Percentiles rank a stretch among this genome's conserved stretches.
phyloP scores from a whole-genome alignment of 1,140 invertebrate species.

The Brachionus sp. region DNA sequence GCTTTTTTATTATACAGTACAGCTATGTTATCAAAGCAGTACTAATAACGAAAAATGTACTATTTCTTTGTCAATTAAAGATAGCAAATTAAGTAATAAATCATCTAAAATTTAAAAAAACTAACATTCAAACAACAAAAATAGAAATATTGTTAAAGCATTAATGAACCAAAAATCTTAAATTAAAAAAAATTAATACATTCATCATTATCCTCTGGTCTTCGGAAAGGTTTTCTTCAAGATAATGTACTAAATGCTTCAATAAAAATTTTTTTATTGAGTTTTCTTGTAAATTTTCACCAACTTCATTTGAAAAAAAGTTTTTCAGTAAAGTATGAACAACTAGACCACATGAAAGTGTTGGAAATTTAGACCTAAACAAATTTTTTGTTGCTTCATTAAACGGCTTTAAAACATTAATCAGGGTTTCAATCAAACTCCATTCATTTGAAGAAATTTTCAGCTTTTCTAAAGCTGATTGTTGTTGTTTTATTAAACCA shows the following conservation, averaged over 20 bases:
- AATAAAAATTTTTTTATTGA: neutral
- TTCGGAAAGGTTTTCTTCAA: neutral
- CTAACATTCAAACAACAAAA: neutral
- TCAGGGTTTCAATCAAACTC: neutral
- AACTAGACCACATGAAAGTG: neutral
- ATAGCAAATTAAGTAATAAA: neutral
- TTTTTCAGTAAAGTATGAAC: neutral
- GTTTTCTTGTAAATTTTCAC: neutral
- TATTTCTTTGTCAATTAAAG: neutral
- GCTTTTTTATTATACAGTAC: neutral
- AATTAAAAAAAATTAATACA: neutral
- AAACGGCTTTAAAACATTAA: neutral
- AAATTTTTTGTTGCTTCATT: neutral
- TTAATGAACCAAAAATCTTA: no score
- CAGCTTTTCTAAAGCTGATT: neutral
- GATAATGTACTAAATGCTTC: neutral
- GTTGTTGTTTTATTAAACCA: neutral
- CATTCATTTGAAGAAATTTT: neutral
- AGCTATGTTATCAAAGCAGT: neutral
- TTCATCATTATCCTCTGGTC: neutral
- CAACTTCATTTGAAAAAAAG: neutral
- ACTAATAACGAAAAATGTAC: neutral
- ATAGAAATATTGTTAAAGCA: no score
- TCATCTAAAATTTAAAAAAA: neutral
- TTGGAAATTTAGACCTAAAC: neutral